Base-by-base conservation (phyloP, 2,113 vertebrate genomes). In the Ictalurus punctatus region DNA sequence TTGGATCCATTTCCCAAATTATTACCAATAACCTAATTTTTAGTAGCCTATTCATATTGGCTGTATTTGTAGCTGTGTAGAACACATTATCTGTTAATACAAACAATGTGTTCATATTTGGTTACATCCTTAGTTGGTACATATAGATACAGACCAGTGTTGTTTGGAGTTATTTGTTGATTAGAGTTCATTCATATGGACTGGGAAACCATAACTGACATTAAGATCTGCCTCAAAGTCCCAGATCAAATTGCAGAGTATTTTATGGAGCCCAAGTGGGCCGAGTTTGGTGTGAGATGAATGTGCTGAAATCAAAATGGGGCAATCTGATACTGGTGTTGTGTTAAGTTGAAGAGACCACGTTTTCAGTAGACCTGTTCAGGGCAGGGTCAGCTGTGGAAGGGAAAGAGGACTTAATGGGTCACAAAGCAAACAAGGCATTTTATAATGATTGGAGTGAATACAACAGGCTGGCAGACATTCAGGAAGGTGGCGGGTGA, bases 381-480 rank as follows among this genome's bases (percentile, higher is more conserved):
- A 25, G 23, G 44, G 44, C 4, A 4, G 40, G 56, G 54, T 19
- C n/a, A 58, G 54, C 79, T 81, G 2, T 81, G 40, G 40, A 23
- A 0, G 0, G 19, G 14, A 69, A 34, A 25, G 58, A 34, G 65
- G 27, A 54, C 44, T 14, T 71, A 21, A 85, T 3, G 25, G 58
- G 84, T 23, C 44, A 34, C 67, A 73, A 82, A 21, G 54, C 79
- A 82, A 82, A 82, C 65, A 21, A 85, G 19, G 27, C 40, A 52
- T 52, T 52, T 19, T 27, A 67, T 34, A 19, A 65, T n/a, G 37
- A n/a, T 10, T 8, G 16, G 44, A 30, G 14, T 0, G 69, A 69
- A 67, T 10, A 67, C 44, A 67, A 30, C 21, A 52, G 2, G 23
- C 23, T 52, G 44, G 83, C 61, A 67, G 44, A 52, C 27, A 0